Base-by-base conservation (phyloP, 1,140 invertebrate genomes). In the Myzus persicae region DNA sequence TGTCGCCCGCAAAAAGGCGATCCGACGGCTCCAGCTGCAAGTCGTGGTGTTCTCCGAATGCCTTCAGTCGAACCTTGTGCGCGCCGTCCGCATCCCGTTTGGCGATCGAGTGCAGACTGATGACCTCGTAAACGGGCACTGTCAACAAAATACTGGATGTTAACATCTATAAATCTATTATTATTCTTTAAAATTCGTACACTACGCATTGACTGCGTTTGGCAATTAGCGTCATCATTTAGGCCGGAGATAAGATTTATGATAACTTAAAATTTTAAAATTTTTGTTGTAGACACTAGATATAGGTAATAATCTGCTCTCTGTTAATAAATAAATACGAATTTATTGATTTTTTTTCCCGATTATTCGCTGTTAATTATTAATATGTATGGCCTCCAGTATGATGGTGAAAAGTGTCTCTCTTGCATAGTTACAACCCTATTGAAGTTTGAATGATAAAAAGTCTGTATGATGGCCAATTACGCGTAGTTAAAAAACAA, bases 31-130 rank as follows among this genome's bases (percentile, higher is more conserved):
- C 84, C 8, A 91, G 38, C 5, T 90, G 31, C 11, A 91, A 44
- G 40, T 84, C 89, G 93, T 84, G 87, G 44, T 91, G 88, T 54
- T 84, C 88, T 31, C 76, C 87, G 44, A 91, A 91, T 5, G 93
- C 89, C 89, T 93, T 93, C 42, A 84, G 67, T 31, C 46, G 40
- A n/a, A 93, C 89, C 8, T 31, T 89, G 89, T 85, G 76, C 26
- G 67, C 40, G 5, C 54, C 51, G 87, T 90, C 54, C 31, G 67
- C 38, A 76, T 84, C 5, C 38, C 91, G 76, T 93, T 82, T 46
- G 59, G 8, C 67, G 36, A 85, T 26, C 26, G 87, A 89, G n/a
- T 81, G 76, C 44, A 90, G 67, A 1, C 84, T 90, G 26, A 84
- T 90, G 31, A 91, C 82, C 26, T 85, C 59, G 51, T 81, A 93